Percentiles rank a stretch among this genome's conserved stretches.
Conservation (phyloP, 1,140 invertebrate genomes). For the Lerema accius region DNA sequence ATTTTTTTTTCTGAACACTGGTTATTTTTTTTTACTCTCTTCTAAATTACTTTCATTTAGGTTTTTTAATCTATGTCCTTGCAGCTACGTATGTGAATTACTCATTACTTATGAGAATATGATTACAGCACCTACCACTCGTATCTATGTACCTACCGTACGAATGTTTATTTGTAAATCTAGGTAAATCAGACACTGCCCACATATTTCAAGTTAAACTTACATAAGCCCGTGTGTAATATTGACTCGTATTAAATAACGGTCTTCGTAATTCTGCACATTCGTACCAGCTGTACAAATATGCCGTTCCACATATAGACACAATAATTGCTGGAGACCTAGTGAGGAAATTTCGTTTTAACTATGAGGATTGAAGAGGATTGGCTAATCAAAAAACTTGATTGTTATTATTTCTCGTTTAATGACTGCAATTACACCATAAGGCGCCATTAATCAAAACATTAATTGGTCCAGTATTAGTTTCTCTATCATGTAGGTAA, state of each 20-base stretch:
- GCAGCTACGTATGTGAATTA: too few relatives aligned
- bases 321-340: neutral
- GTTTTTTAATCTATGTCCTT: too few relatives aligned
- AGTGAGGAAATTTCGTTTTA: neutral
- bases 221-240: conserved; percentile 31
- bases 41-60: too few relatives aligned
- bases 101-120: too few relatives aligned
- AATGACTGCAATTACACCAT: too few relatives aligned
- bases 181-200: conserved; percentile 10
- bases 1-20: too few relatives aligned
- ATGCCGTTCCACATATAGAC: conserved; percentile 4
- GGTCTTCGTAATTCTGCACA: conserved; percentile 8
- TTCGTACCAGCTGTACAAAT: conserved; percentile 7
- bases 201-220: conserved; percentile 14
- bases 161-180: neutral
- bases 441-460: too few relatives aligned
- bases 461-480: too few relatives aligned
- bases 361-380: neutral
- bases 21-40: too few relatives aligned
- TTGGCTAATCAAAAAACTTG: neutral
- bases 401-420: too few relatives aligned
- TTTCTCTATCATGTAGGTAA: too few relatives aligned
- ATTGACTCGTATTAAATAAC: conserved; percentile 34
- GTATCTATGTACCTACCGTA: neutral
- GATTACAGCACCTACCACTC: too few relatives aligned